Percentiles rank a stretch among this genome's conserved stretches.
Evolutionary conservation across 1,140 invertebrate genomes (phyloP).

Genomic region (Oryzaephilus surinamensis): DNA sequence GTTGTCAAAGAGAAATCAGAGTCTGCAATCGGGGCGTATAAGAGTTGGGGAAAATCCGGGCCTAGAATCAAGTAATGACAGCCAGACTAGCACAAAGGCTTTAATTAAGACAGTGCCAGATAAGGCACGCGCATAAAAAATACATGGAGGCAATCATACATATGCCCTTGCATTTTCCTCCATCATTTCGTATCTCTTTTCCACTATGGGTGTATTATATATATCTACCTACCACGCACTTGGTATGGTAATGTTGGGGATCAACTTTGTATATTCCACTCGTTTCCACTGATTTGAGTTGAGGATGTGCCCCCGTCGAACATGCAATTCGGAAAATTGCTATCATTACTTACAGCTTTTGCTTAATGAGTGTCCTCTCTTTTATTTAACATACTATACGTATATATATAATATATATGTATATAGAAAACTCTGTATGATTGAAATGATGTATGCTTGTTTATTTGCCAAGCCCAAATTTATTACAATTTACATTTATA

Average conservation of each 20-base stretch:
- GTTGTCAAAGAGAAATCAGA: background rate
- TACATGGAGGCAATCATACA: constrained; percentile 23
- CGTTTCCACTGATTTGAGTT: constrained; percentile 11
- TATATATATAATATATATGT: background rate
- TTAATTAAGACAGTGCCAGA: constrained; percentile 27
- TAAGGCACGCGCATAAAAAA: constrained; percentile 27
- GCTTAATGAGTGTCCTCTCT: constrained; percentile 6
- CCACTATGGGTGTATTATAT: no score
- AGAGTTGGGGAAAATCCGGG: constrained; percentile 3
- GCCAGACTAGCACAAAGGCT: constrained; percentile 22
- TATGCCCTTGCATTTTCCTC: no score
- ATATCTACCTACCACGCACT: no score
- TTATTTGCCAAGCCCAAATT: background rate
- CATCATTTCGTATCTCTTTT: no score
- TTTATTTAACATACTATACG: background rate
- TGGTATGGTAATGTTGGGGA: no score
- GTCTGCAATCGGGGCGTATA: background rate
- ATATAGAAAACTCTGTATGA: no score
- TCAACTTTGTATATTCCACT: no score
- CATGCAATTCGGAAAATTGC: constrained; percentile 12
- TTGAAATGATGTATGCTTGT: background rate
- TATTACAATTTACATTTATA: background rate
- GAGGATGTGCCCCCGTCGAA: constrained; percentile 1
- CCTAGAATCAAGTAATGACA: constrained; percentile 25
- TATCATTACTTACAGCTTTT: constrained; percentile 12